Evolutionary conservation across 2,797 vertebrate species (phyloP), one percentile per base, ranked within the genome.

Genomic region (Molossus alvarezi): DNA sequence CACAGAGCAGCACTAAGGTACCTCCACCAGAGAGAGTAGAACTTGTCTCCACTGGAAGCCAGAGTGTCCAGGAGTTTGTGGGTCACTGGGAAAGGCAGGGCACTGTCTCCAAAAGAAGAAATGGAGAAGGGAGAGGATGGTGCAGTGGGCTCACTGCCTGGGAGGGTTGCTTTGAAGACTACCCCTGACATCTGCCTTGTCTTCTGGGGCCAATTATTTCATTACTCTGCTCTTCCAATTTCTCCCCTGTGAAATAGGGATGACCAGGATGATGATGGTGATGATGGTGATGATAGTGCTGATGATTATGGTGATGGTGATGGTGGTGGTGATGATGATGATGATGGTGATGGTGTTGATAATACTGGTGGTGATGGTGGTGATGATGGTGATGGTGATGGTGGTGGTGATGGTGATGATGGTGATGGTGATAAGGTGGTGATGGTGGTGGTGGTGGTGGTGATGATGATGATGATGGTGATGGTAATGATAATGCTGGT

Each of bases 81-180:
- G 15, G 71, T 71, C 37, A 23, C 11, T 41, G 5, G 25, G 2
- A 71, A 48, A 55, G 17, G 6, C 25, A 29, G 73, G 25, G 18
- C 21, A 11, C 18, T 37, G 37, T 33, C 5, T 12, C 41, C 53
- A 14, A 18, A 73, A 67, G 1, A 0, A 17, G n/a, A 25, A 14
- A 25, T 3, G 4, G 25, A 15, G 51, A 10, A 73, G 27, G 6
- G 27, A 48, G 2, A 25, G 27, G 18, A 33, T 0, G 3, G 67
- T 12, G 18, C 1, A 0, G 0, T 1, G 7, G 0, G 6, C 25
- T 65, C 72, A 33, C 58, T 58, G n/a, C 37, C 20, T 8, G 0
- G 2, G 23, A 11, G 14, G 2, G 58, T 27, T 9, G 6, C 77
- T 62, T 25, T 48, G 23, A 71, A n/a, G 20, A 6, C 17, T 25